phyloP scores from a whole-genome alignment of 2,113 vertebrate species.

The Sebastes fasciatus region DNA sequence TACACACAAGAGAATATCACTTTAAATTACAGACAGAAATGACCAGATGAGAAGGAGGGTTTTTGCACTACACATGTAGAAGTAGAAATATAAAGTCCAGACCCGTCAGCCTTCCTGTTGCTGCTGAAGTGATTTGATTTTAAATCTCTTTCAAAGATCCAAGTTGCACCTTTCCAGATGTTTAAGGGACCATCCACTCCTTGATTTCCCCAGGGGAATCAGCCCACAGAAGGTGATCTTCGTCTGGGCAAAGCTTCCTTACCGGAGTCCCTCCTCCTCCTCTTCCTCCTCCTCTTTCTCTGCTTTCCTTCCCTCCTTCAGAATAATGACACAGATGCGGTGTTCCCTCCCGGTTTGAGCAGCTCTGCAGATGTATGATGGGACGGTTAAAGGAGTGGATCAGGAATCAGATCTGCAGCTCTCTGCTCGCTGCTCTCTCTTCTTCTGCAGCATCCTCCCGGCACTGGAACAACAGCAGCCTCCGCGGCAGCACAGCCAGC shows the following conservation, averaged over 20 bases:
- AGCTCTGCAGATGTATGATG: background rate
- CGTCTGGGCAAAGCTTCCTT: conserved; percentile 16
- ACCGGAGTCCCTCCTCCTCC: conserved; percentile 3
- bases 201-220: conserved; percentile 28
- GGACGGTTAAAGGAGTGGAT: background rate
- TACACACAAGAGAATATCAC: background rate
- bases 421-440: conserved; percentile 26
- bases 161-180: conserved; percentile 52
- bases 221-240: conserved; percentile 22
- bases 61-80: background rate
- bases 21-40: background rate
- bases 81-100: background rate
- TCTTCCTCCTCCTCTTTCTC: background rate
- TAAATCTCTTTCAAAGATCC: conserved; percentile 13
- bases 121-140: conserved; percentile 2
- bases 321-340: background rate
- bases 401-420: conserved; percentile 24
- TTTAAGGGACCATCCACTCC: conserved; percentile 11
- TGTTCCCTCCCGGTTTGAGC: background rate
- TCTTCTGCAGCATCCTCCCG: conserved; percentile 53
- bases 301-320: background rate
- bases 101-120: background rate
- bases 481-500: conserved; percentile 49
- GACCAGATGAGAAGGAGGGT: background rate
- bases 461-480: conserved; percentile 55